Percentiles rank a stretch among this genome's conserved stretches.
Conservation (phyloP, 2,113 vertebrate species). For the Lasiurus cinereus region DNA sequence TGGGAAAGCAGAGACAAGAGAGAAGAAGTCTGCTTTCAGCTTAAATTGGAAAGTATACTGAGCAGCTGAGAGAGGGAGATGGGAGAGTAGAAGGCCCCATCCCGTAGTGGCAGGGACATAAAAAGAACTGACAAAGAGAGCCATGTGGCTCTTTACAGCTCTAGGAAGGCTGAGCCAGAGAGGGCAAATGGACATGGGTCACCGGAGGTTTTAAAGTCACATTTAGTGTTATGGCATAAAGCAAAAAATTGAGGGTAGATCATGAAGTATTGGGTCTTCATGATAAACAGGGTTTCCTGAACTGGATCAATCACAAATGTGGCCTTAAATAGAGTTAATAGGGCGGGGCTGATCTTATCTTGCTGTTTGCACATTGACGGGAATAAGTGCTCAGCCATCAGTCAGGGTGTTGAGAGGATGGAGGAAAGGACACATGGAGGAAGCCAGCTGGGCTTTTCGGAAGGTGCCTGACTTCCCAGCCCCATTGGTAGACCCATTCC, state of each 20-base stretch:
- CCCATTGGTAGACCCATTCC: not conserved
- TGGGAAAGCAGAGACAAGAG: slow-evolving; percentile 27
- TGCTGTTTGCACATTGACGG: not conserved
- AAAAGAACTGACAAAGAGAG: not conserved
- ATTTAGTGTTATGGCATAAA: not conserved
- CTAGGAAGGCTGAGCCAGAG: not conserved
- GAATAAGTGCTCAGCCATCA: not conserved
- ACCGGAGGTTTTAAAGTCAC: not conserved
- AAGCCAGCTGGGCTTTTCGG: not conserved
- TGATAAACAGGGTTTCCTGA: not conserved
- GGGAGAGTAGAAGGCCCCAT: not conserved
- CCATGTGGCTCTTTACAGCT: not conserved
- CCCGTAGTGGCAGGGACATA: not conserved
- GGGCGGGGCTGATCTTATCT: not conserved
- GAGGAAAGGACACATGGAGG: not conserved
- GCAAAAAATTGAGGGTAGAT: not conserved
- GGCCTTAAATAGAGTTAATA: not conserved
- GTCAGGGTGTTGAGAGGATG: not conserved
- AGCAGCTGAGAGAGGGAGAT: slow-evolving; percentile 6
- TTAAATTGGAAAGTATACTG: slow-evolving; percentile 58
- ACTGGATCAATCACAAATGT: not conserved
- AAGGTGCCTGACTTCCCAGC: not conserved
- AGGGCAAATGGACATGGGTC: not conserved
- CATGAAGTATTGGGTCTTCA: not conserved
- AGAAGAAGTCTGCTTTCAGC: slow-evolving; percentile 66